phyloP scores from a whole-genome alignment of 2,797 vertebrate species.

The Myotis pilosus region DNA sequence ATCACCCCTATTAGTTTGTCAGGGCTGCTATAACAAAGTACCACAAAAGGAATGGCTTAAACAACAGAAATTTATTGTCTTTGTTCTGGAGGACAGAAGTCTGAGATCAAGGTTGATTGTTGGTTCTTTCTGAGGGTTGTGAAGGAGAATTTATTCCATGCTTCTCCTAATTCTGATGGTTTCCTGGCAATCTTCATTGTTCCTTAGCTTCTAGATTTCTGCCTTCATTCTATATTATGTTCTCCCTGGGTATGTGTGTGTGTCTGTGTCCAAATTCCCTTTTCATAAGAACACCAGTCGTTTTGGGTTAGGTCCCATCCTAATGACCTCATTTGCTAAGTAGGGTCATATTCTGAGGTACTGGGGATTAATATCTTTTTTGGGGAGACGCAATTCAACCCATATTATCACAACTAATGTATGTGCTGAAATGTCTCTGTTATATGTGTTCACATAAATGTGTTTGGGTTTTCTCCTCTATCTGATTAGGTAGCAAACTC shows the following conservation, averaged over 20 bases:
- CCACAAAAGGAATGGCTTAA: background rate
- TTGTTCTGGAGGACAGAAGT: background rate
- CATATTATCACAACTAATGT: background rate
- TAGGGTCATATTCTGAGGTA: background rate
- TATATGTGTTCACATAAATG: background rate
- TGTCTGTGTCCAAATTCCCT: background rate
- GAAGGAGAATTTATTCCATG: background rate
- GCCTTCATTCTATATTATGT: background rate
- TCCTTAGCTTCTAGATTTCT: background rate
- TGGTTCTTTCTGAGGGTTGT: background rate
- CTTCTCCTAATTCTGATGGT: background rate
- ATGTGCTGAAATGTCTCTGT: background rate
- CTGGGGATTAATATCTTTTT: background rate
- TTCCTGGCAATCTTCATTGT: background rate
- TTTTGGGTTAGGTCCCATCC: background rate
- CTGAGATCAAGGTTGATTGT: background rate
- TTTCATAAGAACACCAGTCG: background rate
- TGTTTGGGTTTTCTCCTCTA: background rate
- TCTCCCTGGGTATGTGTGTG: background rate
- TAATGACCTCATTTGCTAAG: background rate
- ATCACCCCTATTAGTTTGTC: background rate
- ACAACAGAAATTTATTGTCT: background rate
- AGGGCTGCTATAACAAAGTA: background rate
- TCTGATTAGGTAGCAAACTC: background rate
- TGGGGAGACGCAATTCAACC: background rate